phyloP scores from a whole-genome alignment of 2,113 vertebrate genomes.

The Synchiropus splendidus region DNA sequence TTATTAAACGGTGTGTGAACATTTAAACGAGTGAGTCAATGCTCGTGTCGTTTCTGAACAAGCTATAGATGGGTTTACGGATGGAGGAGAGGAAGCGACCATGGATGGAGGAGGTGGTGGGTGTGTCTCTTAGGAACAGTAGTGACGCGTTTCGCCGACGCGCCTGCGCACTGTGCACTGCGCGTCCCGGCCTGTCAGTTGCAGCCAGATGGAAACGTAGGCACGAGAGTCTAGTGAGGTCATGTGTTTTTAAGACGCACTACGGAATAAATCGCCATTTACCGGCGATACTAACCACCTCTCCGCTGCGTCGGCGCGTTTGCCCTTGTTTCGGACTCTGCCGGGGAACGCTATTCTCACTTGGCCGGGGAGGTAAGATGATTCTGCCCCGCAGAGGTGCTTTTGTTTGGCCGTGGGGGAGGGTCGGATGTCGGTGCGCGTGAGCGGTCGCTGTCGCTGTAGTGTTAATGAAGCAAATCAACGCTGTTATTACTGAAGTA shows the following conservation, averaged over 20 bases:
- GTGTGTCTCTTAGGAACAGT: slow-evolving; percentile 47
- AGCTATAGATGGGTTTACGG: background rate
- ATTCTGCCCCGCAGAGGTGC: slow-evolving; percentile 40
- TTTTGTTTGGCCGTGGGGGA: slow-evolving; percentile 70
- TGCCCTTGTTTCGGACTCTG: background rate
- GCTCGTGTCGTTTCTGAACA: too few species aligned
- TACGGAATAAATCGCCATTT: slow-evolving; percentile 45
- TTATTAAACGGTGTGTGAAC: too few species aligned
- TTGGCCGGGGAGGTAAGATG: slow-evolving; percentile 55
- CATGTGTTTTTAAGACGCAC: slow-evolving; percentile 62
- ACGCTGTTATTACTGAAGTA: too few species aligned
- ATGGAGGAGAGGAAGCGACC: slow-evolving; percentile 13
- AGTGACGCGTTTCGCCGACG: slow-evolving; percentile 57
- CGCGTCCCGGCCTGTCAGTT: slow-evolving; percentile 63
- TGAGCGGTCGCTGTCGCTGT: slow-evolving; percentile 26
- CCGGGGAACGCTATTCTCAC: too few species aligned
- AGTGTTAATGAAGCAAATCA: too few species aligned
- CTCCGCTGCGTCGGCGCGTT: slow-evolving; percentile 15
- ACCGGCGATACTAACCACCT: slow-evolving; percentile 24
- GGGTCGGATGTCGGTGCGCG: slow-evolving; percentile 41
- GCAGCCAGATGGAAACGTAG: slow-evolving; percentile 60
- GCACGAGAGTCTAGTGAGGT: slow-evolving; percentile 58
- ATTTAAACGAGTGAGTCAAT: too few species aligned
- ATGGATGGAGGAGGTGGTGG: slow-evolving; percentile 35
- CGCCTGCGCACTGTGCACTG: slow-evolving; percentile 61